These are phyloP conservation scores for Phortica magna DNA, from an alignment of 2,888 invertebrate species.

Conservation along the genomic window DNA sequence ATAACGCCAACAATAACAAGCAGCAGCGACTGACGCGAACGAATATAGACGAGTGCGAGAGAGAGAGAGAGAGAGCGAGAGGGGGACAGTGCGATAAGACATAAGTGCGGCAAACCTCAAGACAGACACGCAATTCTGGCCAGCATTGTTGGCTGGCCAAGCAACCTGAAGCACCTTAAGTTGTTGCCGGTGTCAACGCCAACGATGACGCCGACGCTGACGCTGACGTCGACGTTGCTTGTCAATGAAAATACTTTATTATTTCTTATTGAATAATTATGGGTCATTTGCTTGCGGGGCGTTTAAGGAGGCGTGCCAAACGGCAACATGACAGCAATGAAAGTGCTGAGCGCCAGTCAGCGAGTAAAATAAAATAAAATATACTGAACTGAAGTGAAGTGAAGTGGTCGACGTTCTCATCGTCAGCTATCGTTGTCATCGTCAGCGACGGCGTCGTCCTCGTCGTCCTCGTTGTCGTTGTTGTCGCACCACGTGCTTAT, in stretches of 20 bases:
- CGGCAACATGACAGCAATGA: not conserved
- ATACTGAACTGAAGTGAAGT: too few relatives aligned
- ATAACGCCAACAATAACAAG: conserved; percentile 12
- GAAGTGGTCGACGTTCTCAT: not conserved
- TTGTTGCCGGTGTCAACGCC: not conserved
- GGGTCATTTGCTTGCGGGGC: conserved; percentile 68
- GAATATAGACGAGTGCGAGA: too few relatives aligned
- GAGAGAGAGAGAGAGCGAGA: too few relatives aligned
- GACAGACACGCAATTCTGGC: too few relatives aligned
- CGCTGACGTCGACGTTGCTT: conserved; percentile 9
- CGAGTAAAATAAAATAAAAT: not conserved
- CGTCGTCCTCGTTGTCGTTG: not conserved
- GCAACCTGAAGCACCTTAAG: too few relatives aligned
- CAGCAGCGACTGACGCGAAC: too few relatives aligned
- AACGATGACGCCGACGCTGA: not conserved
- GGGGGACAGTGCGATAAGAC: too few relatives aligned
- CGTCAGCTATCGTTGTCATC: not conserved
- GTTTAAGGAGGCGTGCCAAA: conserved; percentile 36
- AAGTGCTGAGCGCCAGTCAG: not conserved
- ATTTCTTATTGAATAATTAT: conserved; percentile 76
- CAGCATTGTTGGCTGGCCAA: too few relatives aligned
- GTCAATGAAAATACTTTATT: conserved; percentile 61
- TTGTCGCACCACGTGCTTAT: conserved; percentile 68
- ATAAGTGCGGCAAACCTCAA: too few relatives aligned
- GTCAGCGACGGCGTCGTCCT: too few relatives aligned